phyloP scores from a whole-genome alignment of 2,113 vertebrate genomes.

The Clarias macrocephalus region DNA sequence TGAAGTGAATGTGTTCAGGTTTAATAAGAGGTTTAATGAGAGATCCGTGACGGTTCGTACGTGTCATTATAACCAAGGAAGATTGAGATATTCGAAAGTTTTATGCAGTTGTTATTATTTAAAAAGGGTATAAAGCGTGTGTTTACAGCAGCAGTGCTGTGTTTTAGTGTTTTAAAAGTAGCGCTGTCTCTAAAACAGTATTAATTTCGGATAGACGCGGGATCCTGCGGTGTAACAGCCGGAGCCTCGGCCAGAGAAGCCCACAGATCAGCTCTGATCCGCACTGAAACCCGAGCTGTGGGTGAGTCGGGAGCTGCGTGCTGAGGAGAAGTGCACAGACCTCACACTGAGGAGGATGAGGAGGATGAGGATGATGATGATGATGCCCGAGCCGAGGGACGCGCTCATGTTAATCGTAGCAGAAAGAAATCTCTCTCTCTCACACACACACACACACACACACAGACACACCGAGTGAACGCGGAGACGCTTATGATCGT shows the following conservation, averaged over 20 bases:
- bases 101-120: neutral
- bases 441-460: too few species aligned
- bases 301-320: too few species aligned
- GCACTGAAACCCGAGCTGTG: constrained; percentile 17
- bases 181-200: constrained; percentile 68
- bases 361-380: neutral
- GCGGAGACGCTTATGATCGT: neutral
- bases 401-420: neutral
- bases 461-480: neutral
- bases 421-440: neutral
- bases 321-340: too few species aligned
- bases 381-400: neutral
- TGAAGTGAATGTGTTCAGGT: too few species aligned
- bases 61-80: neutral
- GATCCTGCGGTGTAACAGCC: constrained; percentile 61
- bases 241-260: constrained; percentile 56
- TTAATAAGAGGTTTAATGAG: too few species aligned
- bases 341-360: too few species aligned
- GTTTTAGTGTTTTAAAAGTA: constrained; percentile 55
- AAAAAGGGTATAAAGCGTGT: neutral
- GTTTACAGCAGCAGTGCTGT: neutral
- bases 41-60: too few species aligned
- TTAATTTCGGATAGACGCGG: constrained; percentile 64
- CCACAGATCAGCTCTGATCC: constrained; percentile 65
- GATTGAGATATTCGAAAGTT: neutral